These are phyloP conservation scores for Drosophila watanabei DNA, from an alignment of 1,140 invertebrate species.

Conservation along the genomic window DNA sequence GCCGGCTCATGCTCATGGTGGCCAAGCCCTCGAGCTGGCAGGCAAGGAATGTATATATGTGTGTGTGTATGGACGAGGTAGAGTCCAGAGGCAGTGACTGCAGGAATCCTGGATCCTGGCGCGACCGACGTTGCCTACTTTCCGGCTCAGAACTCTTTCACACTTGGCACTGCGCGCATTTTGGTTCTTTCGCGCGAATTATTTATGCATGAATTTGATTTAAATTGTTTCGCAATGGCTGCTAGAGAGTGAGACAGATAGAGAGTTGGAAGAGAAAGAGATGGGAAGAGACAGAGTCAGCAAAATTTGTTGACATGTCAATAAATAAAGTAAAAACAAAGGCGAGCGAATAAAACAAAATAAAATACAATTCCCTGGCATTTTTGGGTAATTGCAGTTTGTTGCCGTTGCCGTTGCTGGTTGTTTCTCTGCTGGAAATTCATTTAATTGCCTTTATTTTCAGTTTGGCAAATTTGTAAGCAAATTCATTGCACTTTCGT, in stretches of 20 bases:
- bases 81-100: constrained; percentile 20
- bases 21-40: constrained; percentile 32
- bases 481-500: constrained; percentile 60
- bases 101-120: constrained; percentile 6
- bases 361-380: constrained; percentile 31
- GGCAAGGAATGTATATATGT: neutral
- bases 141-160: constrained; percentile 26
- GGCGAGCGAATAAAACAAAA: constrained; percentile 27
- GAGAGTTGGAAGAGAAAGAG: constrained; percentile 1
- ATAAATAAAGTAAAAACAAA: constrained; percentile 64
- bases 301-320: constrained; percentile 70
- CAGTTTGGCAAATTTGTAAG: constrained; percentile 64
- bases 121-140: constrained; percentile 11
- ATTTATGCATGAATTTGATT: constrained; percentile 58
- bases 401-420: constrained; percentile 22
- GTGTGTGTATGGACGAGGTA: constrained; percentile 12
- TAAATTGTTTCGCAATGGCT: constrained; percentile 44
- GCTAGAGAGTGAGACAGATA: constrained; percentile 14
- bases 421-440: constrained; percentile 51
- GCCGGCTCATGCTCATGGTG: constrained; percentile 69
- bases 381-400: constrained; percentile 57
- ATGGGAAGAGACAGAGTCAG: constrained; percentile 9
- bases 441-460: constrained; percentile 81
- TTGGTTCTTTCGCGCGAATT: constrained; percentile 28
- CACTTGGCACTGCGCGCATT: constrained; percentile 44